Percentiles rank a stretch among this genome's conserved stretches.
These are phyloP conservation scores for Diplogasteroides magnus DNA, from an alignment of 1,140 invertebrate species.

Conservation along the genomic window DNA sequence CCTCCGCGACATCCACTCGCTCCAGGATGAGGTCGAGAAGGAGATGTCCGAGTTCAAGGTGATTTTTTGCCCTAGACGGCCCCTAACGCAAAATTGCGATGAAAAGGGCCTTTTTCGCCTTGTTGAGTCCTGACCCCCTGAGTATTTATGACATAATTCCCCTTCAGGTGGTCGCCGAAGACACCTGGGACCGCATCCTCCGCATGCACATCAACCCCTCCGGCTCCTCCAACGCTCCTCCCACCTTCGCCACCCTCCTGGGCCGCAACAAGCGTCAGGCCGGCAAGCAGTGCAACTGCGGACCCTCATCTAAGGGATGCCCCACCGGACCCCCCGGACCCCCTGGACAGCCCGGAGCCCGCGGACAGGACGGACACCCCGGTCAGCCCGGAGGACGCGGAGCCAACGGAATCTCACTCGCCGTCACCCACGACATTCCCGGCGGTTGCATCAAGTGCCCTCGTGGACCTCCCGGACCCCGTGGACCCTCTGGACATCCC, in stretches of 20 bases:
- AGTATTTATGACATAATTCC: no score
- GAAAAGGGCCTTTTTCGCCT: no score
- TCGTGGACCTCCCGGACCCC: slow-evolving; percentile 5
- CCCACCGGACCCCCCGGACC: slow-evolving; percentile 13
- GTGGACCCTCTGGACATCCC: neutral
- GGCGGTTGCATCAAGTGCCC: slow-evolving; percentile 30
- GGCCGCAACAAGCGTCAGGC: slow-evolving; percentile 6
- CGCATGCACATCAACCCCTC: slow-evolving; percentile 14
- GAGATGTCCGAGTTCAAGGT: slow-evolving; percentile 1
- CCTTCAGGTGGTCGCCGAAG: slow-evolving; percentile 9
- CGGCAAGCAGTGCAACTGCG: slow-evolving; percentile 12
- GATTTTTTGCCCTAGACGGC: neutral
- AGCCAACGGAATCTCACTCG: slow-evolving; percentile 25
- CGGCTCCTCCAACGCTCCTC: slow-evolving; percentile 6
- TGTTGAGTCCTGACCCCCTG: no score
- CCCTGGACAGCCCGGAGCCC: slow-evolving; percentile 10
- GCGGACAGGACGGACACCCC: slow-evolving; percentile 8
- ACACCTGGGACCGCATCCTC: slow-evolving; percentile 14
- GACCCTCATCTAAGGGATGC: slow-evolving; percentile 9
- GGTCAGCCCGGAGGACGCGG: slow-evolving; percentile 10
- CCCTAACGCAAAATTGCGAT: neutral
- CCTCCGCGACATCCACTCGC: neutral
- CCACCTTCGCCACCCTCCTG: slow-evolving; percentile 19
- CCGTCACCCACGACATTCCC: slow-evolving; percentile 23
- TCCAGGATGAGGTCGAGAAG: neutral